phyloP scores from a whole-genome alignment of 2,797 vertebrate species.

The Chloroceryle amazona region DNA sequence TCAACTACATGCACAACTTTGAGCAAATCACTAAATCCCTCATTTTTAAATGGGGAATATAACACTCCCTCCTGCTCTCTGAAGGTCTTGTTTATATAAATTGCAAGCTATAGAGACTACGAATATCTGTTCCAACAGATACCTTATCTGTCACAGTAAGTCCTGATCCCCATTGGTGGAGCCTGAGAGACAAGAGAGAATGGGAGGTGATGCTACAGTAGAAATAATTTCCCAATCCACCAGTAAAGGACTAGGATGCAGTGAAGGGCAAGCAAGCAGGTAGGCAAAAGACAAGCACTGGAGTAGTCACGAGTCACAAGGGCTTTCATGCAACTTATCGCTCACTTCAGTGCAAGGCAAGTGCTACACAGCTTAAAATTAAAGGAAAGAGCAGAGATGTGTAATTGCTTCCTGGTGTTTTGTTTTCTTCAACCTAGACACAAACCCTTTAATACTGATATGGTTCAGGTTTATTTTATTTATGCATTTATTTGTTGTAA shows the following conservation, averaged over 20 bases:
- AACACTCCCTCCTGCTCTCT: background rate
- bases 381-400: conserved; percentile 51
- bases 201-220: background rate
- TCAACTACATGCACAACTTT: background rate
- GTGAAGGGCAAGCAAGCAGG: background rate
- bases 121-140: background rate
- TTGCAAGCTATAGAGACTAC: background rate
- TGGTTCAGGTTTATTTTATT: conserved; percentile 60
- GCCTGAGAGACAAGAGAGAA: background rate
- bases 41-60: background rate
- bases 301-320: background rate
- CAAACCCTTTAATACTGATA: conserved; percentile 18
- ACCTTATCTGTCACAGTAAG: background rate
- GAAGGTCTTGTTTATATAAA: background rate
- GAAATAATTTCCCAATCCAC: background rate
- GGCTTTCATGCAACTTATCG: background rate
- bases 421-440: background rate
- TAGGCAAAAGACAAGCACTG: background rate
- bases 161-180: background rate
- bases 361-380: background rate
- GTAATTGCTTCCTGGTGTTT: conserved; percentile 45
- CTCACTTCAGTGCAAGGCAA: conserved; percentile 1
- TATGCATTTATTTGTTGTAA: conserved; percentile 46
- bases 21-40: background rate
- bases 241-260: background rate